phyloP scores from a whole-genome alignment of 1,140 invertebrate species.

The Nasonia longicornis region DNA sequence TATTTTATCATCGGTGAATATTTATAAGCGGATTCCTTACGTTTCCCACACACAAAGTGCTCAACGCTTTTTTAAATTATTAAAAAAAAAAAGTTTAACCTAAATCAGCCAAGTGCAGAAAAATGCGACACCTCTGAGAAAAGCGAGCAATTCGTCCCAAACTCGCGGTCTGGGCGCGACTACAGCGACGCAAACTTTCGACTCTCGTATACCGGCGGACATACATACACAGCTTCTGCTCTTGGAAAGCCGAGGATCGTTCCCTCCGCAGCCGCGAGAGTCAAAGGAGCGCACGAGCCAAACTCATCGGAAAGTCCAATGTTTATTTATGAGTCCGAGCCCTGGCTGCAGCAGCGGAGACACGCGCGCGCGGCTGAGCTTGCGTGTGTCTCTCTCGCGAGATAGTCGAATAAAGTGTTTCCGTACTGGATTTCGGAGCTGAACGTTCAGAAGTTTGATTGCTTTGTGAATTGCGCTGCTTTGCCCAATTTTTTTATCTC shows the following conservation, averaged over 20 bases:
- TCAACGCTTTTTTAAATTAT: no score
- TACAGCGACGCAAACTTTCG: not conserved
- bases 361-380: conserved; percentile 4
- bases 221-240: not conserved
- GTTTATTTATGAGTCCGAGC: conserved; percentile 36
- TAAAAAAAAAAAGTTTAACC: no score
- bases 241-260: not conserved
- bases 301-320: conserved; percentile 37
- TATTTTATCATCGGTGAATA: not conserved
- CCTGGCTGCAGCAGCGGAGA: not conserved
- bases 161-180: not conserved
- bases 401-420: conserved; percentile 1
- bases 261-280: not conserved
- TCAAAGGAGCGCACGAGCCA: not conserved
- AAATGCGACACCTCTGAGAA: not conserved
- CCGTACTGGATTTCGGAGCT: not conserved
- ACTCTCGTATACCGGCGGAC: not conserved
- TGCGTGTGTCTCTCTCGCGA: not conserved
- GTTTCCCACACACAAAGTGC: not conserved
- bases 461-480: not conserved
- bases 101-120: no score
- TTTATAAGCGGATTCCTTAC: not conserved
- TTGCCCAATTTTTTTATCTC: no score
- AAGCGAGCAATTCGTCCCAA: not conserved
- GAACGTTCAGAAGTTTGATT: not conserved